These are phyloP conservation scores for Trichonephila inaurata DNA, from an alignment of 1,140 invertebrate species.

Conservation along the genomic window DNA sequence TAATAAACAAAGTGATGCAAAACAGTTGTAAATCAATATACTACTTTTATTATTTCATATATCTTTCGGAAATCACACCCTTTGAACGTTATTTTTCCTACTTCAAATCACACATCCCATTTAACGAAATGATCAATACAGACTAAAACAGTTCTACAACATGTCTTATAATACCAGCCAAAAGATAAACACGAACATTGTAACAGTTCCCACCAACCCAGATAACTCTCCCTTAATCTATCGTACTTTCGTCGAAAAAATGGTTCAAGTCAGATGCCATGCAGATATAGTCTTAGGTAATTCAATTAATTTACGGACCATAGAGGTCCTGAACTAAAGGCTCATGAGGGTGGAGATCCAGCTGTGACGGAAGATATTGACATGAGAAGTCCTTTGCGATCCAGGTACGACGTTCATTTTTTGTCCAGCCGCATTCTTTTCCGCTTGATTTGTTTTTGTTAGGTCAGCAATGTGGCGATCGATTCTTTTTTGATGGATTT, in stretches of 20 bases:
- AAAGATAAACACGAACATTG: conserved; percentile 33
- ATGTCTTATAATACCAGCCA: neutral
- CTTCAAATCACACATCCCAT: neutral
- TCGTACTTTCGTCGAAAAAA: conserved; percentile 52
- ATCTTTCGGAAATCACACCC: neutral
- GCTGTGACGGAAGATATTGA: conserved; percentile 57
- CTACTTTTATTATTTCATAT: neutral
- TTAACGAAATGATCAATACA: neutral
- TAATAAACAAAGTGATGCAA: too few species aligned
- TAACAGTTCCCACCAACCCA: neutral
- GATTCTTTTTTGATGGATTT: conserved; percentile 15
- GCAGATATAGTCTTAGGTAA: conserved; percentile 44
- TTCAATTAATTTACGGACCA: conserved; percentile 56
- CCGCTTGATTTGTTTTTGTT: conserved; percentile 67
- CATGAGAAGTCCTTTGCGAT: conserved; percentile 20
- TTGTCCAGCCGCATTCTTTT: conserved; percentile 55
- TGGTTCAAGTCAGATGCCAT: conserved; percentile 48
- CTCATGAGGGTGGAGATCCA: neutral
- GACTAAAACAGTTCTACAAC: neutral
- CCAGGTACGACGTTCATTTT: conserved; percentile 60
- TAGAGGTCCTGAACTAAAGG: conserved; percentile 3
- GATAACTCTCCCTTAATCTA: conserved; percentile 14
- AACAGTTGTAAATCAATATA: neutral
- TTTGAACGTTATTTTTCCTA: neutral
- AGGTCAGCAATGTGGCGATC: conserved; percentile 55